Evolutionary conservation across 2,797 vertebrate species (phyloP), one percentile per base, ranked within the genome.

Genomic region (Gadopsis bispinosus): DNA sequence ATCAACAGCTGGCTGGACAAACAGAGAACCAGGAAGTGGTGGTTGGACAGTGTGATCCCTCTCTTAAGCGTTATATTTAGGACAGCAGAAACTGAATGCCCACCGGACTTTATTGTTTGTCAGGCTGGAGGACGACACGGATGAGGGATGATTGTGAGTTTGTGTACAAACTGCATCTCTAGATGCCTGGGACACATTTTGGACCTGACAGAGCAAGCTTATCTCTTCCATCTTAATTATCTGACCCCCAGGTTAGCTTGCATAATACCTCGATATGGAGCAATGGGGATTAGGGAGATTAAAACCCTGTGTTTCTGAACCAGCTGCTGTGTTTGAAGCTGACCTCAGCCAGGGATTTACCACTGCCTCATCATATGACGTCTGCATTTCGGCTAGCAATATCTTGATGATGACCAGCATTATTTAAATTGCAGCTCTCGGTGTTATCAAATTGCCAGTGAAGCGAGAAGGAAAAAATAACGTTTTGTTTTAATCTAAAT

Each of bases 151-250:
- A 90, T 50, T 60, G 75, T 73, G 79, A 77, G 65, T 67, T 29
- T 86, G 83, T 66, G 70, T 47, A 60, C 72, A 81, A 79, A 82
- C 81, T 66, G 79, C 79, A 90, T 80, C 83, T 88, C 84, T 50
- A 39, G 78, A 80, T 79, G 75, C 79, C 81, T 74, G 51, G 68
- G 83, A 84, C 90, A 85, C 87, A 91, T 92, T 91, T 85, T 89
- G 85, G 83, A 89, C 86, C 87, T 79, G 82, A 66, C 39, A 41
- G 87, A 73, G 83, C 69, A 14, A 80, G 90, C 89, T 91, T 89
- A 93, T 93, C 92, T 73, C 81, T 13, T 81, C 84, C 83, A 89
- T 94, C 90, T 93, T 94, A 92, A 94, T 94, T 87, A 93, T 91
- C 75, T 89, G 92, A 92, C 91, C 92, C 75, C 69, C 66, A 84